These are phyloP conservation scores for Anser brachyrhynchus DNA, from an alignment of 2,113 vertebrate species.

Conservation along the genomic window DNA sequence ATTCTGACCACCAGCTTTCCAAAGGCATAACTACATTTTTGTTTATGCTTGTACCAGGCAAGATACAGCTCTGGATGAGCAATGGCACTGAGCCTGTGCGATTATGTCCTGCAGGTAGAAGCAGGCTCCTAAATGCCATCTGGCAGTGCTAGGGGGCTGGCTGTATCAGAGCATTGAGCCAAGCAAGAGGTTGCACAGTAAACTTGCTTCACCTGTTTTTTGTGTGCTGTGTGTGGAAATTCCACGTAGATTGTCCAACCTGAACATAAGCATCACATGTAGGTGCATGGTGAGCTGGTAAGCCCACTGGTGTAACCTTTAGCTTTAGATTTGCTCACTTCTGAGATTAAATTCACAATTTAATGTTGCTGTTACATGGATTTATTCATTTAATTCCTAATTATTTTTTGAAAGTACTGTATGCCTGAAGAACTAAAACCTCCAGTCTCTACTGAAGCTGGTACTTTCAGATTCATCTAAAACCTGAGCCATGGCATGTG, in stretches of 20 bases:
- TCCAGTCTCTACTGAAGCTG: background rate
- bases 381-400: slow-evolving; percentile 36
- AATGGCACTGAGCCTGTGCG: background rate
- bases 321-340: background rate
- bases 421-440: background rate
- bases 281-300: background rate
- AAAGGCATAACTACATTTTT: background rate
- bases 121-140: background rate
- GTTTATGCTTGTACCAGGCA: background rate
- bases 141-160: background rate
- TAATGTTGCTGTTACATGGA: background rate
- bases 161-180: background rate
- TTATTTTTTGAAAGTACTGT: slow-evolving; percentile 6
- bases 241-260: background rate
- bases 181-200: background rate
- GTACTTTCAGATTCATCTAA: slow-evolving; percentile 16
- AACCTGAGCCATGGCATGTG: background rate
- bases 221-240: background rate
- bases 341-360: background rate
- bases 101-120: background rate
- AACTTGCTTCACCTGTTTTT: background rate
- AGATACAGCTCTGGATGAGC: background rate
- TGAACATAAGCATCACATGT: background rate
- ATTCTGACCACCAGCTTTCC: background rate
- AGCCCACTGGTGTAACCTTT: background rate